phyloP scores from a whole-genome alignment of 2,113 vertebrate genomes.

The Beaufortia kweichowensis region DNA sequence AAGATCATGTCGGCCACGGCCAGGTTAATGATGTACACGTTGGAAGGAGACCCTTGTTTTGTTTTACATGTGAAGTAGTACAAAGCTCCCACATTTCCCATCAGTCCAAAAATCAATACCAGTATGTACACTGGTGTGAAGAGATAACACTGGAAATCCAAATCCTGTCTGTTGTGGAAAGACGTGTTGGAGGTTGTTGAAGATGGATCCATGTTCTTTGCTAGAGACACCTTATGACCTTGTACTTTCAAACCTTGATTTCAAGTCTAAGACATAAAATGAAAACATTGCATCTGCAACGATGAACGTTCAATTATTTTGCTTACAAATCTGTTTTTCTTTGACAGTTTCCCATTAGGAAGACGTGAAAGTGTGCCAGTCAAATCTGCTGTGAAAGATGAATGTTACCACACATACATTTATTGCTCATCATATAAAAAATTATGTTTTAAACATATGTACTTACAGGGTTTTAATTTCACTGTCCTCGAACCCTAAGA shows the following conservation, averaged over 20 bases:
- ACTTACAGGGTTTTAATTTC: not conserved
- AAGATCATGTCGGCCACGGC: constrained; percentile 73
- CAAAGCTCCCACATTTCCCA: constrained; percentile 72
- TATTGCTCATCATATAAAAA: not conserved
- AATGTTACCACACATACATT: not conserved
- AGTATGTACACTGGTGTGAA: constrained; percentile 71
- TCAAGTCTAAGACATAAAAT: not conserved
- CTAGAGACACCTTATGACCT: not conserved
- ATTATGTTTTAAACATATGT: not conserved
- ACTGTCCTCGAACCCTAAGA: not conserved
- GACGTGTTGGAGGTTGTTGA: not conserved
- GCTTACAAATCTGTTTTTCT: not conserved
- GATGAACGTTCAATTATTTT: not conserved
- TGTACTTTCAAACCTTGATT: not conserved
- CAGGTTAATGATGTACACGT: constrained; percentile 78
- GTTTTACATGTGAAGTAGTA: constrained; percentile 66
- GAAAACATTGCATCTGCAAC: not conserved
- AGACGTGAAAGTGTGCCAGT: not conserved
- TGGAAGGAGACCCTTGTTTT: constrained; percentile 61
- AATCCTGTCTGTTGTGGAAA: constrained; percentile 45
- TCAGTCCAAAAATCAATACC: constrained; percentile 74
- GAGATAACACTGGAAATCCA: constrained; percentile 73
- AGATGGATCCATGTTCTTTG: not conserved
- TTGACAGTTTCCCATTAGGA: not conserved
- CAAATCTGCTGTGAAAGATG: not conserved